Evolutionary conservation across 1,140 invertebrate species (phyloP).

Genomic region (Lordiphosa mommai): DNA sequence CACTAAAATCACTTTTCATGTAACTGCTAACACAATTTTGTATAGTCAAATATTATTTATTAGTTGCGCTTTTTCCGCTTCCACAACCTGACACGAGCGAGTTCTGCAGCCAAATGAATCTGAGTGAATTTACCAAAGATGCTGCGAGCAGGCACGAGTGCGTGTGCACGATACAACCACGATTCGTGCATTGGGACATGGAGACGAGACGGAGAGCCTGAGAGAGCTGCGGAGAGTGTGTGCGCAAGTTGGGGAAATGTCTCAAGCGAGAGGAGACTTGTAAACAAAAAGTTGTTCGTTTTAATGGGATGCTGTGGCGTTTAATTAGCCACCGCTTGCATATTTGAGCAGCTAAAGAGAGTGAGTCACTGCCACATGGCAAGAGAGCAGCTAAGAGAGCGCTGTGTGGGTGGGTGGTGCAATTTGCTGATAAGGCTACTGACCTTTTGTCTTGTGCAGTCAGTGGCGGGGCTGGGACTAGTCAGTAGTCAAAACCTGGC

Average conservation of each 20-base stretch:
- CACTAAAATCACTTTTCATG: constrained; percentile 1
- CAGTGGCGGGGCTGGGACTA: constrained; percentile 18
- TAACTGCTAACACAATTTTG: constrained; percentile 40
- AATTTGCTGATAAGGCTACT: constrained; percentile 69
- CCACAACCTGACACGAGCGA: constrained; percentile 73
- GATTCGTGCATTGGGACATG: constrained; percentile 19
- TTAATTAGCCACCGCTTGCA: constrained; percentile 79
- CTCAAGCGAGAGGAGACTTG: constrained; percentile 50
- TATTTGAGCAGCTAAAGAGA: constrained; percentile 41
- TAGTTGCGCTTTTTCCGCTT: constrained; percentile 24
- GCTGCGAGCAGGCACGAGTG: constrained; percentile 46
- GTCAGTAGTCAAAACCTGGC: background rate
- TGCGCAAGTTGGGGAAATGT: constrained; percentile 18
- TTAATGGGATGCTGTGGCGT: constrained; percentile 47
- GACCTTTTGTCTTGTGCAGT: constrained; percentile 64
- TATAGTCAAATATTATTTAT: constrained; percentile 32
- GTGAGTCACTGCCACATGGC: background rate
- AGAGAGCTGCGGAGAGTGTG: background rate
- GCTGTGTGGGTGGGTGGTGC: constrained; percentile 14
- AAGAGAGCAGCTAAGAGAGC: constrained; percentile 24
- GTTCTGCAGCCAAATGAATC: constrained; percentile 78
- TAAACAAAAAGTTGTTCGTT: constrained; percentile 49
- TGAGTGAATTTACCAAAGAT: constrained; percentile 53
- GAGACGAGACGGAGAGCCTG: background rate
- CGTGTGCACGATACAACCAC: constrained; percentile 8